A percentile compares a stretch with the other conserved stretches of the same genome.
Conservation (phyloP, 2,113 vertebrate species). For the Piaya cayana region DNA sequence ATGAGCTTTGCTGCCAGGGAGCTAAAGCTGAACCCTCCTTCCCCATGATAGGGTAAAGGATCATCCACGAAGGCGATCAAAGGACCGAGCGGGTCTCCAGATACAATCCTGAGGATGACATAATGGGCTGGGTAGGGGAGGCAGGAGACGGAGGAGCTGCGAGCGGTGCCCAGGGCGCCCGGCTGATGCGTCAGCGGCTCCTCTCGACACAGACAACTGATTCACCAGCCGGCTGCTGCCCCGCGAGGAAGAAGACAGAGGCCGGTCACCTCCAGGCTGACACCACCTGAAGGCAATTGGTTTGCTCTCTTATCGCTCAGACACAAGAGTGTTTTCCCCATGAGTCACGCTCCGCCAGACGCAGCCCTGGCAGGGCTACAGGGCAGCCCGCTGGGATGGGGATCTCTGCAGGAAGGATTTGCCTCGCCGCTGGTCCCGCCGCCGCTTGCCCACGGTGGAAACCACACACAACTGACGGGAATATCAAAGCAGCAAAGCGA, state of each 20-base stretch:
- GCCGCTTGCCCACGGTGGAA: background rate
- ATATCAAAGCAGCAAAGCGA: background rate
- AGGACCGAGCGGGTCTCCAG: background rate
- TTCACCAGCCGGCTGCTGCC: conserved; percentile 36
- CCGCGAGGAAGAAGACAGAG: conserved; percentile 37
- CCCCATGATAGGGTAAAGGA: background rate
- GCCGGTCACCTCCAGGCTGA: conserved; percentile 61
- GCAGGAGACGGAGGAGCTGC: background rate
- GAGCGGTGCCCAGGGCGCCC: background rate
- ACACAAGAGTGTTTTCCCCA: conserved; percentile 51
- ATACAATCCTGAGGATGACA: background rate
- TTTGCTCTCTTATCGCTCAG: conserved; percentile 58
- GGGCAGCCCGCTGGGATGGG: conserved; percentile 48
- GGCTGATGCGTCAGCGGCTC: conserved; percentile 19
- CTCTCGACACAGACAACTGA: conserved; percentile 18
- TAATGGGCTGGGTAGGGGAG: background rate
- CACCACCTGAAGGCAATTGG: conserved; percentile 72
- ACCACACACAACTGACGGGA: background rate
- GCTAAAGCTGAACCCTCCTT: background rate
- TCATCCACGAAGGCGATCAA: background rate
- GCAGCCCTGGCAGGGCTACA: conserved; percentile 48
- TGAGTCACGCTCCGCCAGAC: conserved; percentile 77
- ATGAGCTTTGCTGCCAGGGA: background rate
- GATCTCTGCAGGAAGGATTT: conserved; percentile 71
- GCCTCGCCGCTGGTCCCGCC: background rate